Evolutionary conservation across 37 sponge, comb jelly and placozoan genomes (phyloP).

Genomic region (Geodia barretti): DNA sequence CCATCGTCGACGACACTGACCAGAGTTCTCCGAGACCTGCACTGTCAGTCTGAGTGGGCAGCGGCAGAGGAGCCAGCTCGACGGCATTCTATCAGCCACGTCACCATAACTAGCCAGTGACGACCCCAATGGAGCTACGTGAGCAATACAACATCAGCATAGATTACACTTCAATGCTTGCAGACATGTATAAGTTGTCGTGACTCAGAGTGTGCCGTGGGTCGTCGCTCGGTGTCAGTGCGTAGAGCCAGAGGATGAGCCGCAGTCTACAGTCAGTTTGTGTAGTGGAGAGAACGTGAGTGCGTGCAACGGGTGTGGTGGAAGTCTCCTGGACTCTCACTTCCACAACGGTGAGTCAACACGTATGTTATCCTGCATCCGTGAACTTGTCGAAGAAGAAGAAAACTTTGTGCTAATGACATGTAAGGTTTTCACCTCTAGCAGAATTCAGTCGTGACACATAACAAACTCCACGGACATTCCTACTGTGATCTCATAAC

Average conservation of each 20-base stretch:
- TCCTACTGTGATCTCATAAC: too few species aligned
- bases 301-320: slow-evolving; percentile 67
- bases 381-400: too few species aligned
- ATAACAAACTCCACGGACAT: too few species aligned
- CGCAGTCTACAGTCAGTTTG: slow-evolving; percentile 26
- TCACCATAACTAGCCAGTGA: slow-evolving; percentile 78
- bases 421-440: too few species aligned
- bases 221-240: slow-evolving; percentile 6
- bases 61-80: slow-evolving; percentile 73
- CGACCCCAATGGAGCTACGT: slow-evolving; percentile 90
- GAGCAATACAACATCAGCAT: too few species aligned
- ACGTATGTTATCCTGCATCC: too few species aligned
- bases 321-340: slow-evolving; percentile 55
- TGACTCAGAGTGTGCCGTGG: slow-evolving; percentile 55
- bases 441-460: too few species aligned
- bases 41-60: slow-evolving; percentile 46
- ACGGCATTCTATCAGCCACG: slow-evolving; percentile 30
- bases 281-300: slow-evolving; percentile 70
- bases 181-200: background rate
- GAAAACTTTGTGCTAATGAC: too few species aligned
- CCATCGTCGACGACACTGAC: slow-evolving; percentile 65
- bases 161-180: too few species aligned
- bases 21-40: slow-evolving; percentile 82
- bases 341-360: too few species aligned
- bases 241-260: slow-evolving; percentile 49